Base-by-base conservation (phyloP, 92 coral and sea anemone genomes). In the Palythoa heliodiscus region DNA sequence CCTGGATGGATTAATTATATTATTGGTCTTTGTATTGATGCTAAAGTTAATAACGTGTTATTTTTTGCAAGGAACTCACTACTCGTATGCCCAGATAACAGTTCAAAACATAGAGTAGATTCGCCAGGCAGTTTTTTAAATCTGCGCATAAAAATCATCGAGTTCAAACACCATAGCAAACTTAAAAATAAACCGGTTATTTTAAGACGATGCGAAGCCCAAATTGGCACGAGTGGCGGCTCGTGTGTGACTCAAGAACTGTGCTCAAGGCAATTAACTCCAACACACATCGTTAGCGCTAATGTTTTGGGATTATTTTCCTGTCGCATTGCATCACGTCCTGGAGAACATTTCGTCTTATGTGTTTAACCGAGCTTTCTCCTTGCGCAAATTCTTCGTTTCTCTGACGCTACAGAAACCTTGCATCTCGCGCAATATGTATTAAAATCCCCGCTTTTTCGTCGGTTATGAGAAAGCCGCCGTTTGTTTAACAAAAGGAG, bases 311-410 rank as follows among this genome's bases (percentile, higher is more conserved):
- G 50, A 80, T 66, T 80, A 25, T 15, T 40, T 63, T 80, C 72
- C 60, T 80, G 61, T 80, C 12, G 74, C 84, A 80, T 80, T 80
- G 40, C 58, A 80, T 80, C 84, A 80, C 84, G 84, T 80, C 70
- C 63, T 80, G 66, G 43, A 48, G 11, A 80, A 66, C 40, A 80
- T 67, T 80, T 7, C 43, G 48, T 39, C 37, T 40, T 63, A 15
- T 52, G 25, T 38, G 17, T 43, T 64, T 5, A 67, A 23, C 17
- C 48, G 50, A 39, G 40, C 15, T 43, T 66, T 43, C 48, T 43
- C 8, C 35, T 43, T 79, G 23, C 74, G 47, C 60, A 15, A 6
- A 9, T 14, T 63, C 39, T 77, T 3, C 57, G 8, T n/a, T 40
- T 66, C 73, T 16, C 24, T 67, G 73, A 64, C 73, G 40, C 13